phyloP scores from a whole-genome alignment of 2,113 vertebrate species.

The Excalfactoria chinensis region DNA sequence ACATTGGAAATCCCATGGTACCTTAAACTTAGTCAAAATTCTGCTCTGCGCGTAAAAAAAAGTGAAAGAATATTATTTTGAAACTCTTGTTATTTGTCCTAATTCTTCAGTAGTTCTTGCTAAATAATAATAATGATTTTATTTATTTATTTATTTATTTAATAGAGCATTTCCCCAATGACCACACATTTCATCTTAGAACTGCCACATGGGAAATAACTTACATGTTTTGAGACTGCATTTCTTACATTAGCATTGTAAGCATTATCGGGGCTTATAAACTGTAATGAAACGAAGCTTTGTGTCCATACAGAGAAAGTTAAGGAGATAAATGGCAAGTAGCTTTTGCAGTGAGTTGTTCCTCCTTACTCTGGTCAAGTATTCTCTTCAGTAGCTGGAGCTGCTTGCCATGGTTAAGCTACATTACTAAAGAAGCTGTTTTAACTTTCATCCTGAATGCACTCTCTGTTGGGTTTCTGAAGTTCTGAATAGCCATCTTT shows the following conservation, averaged over 20 bases:
- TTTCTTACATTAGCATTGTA: not conserved
- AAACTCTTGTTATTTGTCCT: not conserved
- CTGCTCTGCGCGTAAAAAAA: not conserved
- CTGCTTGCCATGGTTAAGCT: not conserved
- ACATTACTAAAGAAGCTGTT: not conserved
- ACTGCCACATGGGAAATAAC: fast-evolving
- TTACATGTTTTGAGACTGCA: fast-evolving
- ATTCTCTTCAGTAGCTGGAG: not conserved
- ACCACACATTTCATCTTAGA: not conserved
- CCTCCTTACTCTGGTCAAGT: not conserved
- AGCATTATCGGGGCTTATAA: not conserved
- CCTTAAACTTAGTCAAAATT: not conserved
- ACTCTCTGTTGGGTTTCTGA: not conserved
- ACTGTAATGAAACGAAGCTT: not conserved
- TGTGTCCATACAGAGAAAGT: not conserved
- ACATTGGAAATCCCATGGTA: not conserved
- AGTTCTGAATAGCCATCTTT: not conserved
- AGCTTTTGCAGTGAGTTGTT: not conserved
- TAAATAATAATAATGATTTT: not conserved
- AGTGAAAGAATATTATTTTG: not conserved
- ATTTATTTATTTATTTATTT: not conserved
- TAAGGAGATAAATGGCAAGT: not conserved
- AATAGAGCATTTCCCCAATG: not conserved
- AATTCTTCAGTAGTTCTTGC: not conserved
- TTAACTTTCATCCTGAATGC: not conserved